phyloP scores from a whole-genome alignment of 2,797 vertebrate species.

The Cynodonichthys magdalenae region DNA sequence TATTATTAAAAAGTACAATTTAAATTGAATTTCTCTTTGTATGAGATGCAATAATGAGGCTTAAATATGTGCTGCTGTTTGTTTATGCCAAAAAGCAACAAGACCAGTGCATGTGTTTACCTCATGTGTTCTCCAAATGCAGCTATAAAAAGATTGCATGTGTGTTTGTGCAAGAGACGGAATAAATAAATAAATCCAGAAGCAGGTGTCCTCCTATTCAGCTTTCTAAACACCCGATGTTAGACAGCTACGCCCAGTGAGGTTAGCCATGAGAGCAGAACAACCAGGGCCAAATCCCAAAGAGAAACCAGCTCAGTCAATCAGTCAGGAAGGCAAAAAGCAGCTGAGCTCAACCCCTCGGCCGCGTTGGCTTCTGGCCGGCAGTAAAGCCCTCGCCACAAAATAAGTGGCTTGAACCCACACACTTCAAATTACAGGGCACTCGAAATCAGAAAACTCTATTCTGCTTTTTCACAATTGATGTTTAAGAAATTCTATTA shows the following conservation, averaged over 20 bases:
- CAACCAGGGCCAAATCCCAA: conserved; percentile 64
- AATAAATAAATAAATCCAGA: conserved; percentile 72
- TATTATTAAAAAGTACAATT: background rate
- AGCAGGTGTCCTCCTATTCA: conserved; percentile 78
- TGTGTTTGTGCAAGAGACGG: conserved; percentile 65
- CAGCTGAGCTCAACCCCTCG: conserved; percentile 48
- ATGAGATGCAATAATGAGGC: background rate
- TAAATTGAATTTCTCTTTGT: background rate
- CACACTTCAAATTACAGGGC: conserved; percentile 83
- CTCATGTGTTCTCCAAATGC: conserved; percentile 50
- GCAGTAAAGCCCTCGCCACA: conserved; percentile 76
- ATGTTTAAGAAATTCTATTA: conserved; percentile 77
- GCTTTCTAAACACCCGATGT: conserved; percentile 51
- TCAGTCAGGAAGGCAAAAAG: conserved; percentile 50
- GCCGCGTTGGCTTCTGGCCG: conserved; percentile 54
- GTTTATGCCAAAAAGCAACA: conserved; percentile 15
- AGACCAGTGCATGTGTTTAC: conserved; percentile 61
- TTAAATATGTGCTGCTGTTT: conserved; percentile 13
- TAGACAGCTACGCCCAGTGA: conserved; percentile 63
- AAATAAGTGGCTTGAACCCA: conserved; percentile 82
- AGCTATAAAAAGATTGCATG: conserved; percentile 59
- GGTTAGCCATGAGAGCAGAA: conserved; percentile 65
- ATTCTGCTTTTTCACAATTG: conserved; percentile 70
- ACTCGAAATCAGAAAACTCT: conserved; percentile 74
- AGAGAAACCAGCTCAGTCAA: conserved; percentile 63